Evolutionary conservation across 2,888 invertebrate species (phyloP), one percentile per base, ranked within the genome.

Genomic region (Drepana falcataria): DNA sequence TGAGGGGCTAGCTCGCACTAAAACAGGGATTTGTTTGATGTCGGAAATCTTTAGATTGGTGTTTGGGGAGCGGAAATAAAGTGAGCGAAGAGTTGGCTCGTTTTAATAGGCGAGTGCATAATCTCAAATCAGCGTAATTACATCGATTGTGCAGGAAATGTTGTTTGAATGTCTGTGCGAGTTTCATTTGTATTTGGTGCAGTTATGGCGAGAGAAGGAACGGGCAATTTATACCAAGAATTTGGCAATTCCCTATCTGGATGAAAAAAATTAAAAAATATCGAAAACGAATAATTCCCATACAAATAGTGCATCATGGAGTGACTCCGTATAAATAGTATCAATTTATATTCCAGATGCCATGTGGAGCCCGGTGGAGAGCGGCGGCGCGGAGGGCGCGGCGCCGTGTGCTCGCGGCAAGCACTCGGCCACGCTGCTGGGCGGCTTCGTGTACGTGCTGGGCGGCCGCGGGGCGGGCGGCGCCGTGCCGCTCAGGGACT

Each of bases 381-480:
- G 71, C 61, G 76, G 70, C 53, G 68, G 74, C 49, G 68, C 59
- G 53, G 81, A 82, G 63, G 85, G 83, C 52, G 84, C 87, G 49
- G 91, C 91, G 67, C 93, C 93, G 61, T 90, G 91, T 68, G 89
- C 92, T 61, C 93, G 97, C 61, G 94, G 94, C 74, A 96, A 97
- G 86, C 96, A 96, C 88, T 95, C 96, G 53, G 95, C 95, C 59
- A 95, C 96, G 65, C 87, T 95, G 64, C 92, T 95, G 64, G 94
- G 94, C 49, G 94, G 95, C n/a, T 92, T 93, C 81, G 93, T 97
- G 60, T 97, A 96, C 82, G 92, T 97, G 64, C 92, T 96, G 64
- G 97, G 96, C 9, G 97, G 97, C n/a, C 91, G 96, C 51, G 96
- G 96, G 77, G 95, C 96, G 34, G 96, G 96, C 77, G 93, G 96